Percentiles rank a stretch among this genome's conserved stretches.
phyloP scores from a whole-genome alignment of 2,888 invertebrate genomes.

The Mayetiola destructor region DNA sequence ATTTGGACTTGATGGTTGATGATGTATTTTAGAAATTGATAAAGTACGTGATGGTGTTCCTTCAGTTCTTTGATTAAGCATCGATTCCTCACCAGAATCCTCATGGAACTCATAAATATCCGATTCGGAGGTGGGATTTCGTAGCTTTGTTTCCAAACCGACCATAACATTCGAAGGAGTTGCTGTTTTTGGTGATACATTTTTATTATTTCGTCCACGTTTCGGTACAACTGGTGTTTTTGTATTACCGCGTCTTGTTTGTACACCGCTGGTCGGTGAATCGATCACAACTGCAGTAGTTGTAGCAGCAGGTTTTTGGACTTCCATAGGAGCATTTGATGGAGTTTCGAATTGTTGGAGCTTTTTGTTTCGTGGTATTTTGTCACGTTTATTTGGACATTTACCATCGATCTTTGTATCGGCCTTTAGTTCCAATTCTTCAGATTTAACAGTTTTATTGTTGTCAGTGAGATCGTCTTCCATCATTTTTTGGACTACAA shows the following conservation, averaged over 20 bases:
- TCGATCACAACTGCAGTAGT: constrained; percentile 28
- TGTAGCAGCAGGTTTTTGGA: constrained; percentile 30
- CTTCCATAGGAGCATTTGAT: too few species aligned
- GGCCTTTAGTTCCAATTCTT: constrained; percentile 25
- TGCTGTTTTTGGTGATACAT: constrained; percentile 17
- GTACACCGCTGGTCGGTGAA: constrained; percentile 35
- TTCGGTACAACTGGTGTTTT: constrained; percentile 12
- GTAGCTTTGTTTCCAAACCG: constrained; percentile 27
- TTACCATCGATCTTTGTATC: neutral
- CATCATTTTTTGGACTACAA: constrained; percentile 27
- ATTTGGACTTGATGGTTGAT: constrained; percentile 21
- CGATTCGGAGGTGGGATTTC: constrained; percentile 33
- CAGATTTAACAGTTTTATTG: constrained; percentile 28
- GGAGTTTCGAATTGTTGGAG: constrained; percentile 6
- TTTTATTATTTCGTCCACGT: constrained; percentile 25
- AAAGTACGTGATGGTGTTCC: constrained; percentile 54
- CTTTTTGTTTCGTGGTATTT: constrained; percentile 17
- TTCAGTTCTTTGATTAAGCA: constrained; percentile 30
- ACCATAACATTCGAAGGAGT: constrained; percentile 22
- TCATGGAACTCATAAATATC: constrained; percentile 87
- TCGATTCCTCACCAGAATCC: constrained; percentile 66
- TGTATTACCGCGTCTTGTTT: constrained; percentile 41
- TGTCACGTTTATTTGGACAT: neutral
- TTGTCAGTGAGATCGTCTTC: constrained; percentile 24
- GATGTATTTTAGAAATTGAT: constrained; percentile 53